These are phyloP conservation scores for Chinchilla lanigera DNA, from an alignment of 2,113 vertebrate species.

Conservation along the genomic window DNA sequence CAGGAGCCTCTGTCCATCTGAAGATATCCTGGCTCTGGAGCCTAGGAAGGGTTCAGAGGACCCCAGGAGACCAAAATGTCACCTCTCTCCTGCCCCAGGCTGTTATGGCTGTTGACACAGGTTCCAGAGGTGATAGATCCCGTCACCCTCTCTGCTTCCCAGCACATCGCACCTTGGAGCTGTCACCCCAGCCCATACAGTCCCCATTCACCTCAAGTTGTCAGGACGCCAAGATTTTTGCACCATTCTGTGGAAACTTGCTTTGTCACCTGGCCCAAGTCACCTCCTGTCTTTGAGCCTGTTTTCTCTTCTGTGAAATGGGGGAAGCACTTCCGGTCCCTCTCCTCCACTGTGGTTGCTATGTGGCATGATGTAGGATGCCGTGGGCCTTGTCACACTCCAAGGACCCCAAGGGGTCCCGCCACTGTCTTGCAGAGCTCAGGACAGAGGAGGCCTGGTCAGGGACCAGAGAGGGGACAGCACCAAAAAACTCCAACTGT, in stretches of 20 bases:
- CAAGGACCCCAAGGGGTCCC: background rate
- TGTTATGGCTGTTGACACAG: background rate
- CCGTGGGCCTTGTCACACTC: background rate
- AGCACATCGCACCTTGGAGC: background rate
- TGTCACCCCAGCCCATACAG: background rate
- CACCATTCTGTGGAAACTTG: background rate
- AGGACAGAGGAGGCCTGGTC: background rate
- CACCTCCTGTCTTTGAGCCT: background rate
- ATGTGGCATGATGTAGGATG: fast-evolving
- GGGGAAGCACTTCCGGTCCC: background rate
- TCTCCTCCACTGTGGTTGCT: background rate
- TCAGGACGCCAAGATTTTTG: background rate
- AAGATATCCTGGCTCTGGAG: background rate
- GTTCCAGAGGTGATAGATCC: background rate
- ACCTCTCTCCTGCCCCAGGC: background rate
- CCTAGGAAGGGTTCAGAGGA: background rate
- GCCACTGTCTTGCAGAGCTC: background rate
- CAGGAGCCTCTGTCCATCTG: background rate
- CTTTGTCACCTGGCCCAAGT: background rate
- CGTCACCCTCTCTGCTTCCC: background rate
- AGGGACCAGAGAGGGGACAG: background rate
- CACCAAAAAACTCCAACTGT: background rate
- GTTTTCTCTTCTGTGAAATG: background rate
- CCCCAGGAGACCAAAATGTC: background rate
- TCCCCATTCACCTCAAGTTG: background rate